Conservation (phyloP, 2,888 invertebrate species). For the Aplocera efformata region DNA sequence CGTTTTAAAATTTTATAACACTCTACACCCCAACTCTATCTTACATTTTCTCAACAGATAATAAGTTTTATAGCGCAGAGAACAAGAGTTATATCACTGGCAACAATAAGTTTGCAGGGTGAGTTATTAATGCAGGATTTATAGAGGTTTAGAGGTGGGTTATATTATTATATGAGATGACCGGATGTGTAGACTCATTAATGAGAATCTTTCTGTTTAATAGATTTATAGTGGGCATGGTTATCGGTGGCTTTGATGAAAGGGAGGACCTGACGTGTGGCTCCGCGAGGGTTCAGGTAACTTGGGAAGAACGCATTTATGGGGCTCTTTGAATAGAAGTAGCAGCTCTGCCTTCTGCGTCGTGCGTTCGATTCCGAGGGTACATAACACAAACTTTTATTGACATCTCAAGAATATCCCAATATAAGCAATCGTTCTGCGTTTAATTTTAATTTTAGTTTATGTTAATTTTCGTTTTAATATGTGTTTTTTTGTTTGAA, state of each 20-base stretch:
- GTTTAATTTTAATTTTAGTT: too few species aligned
- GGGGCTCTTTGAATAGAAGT: too few species aligned
- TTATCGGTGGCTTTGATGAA: constrained; percentile 2
- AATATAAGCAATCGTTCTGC: too few species aligned
- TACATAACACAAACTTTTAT: too few species aligned
- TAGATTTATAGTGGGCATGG: constrained; percentile 13
- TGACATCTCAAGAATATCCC: too few species aligned
- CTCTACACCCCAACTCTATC: constrained; percentile 47
- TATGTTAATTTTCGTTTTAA: too few species aligned
- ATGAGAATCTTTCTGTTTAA: constrained; percentile 33
- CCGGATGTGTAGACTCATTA: constrained; percentile 39
- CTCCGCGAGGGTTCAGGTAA: too few species aligned
- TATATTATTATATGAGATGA: constrained; percentile 47
- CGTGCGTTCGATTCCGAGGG: too few species aligned
- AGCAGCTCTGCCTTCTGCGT: too few species aligned
- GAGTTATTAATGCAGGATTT: constrained; percentile 55
- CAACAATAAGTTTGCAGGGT: constrained; percentile 17
- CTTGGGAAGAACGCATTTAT: too few species aligned
- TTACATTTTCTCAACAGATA: constrained; percentile 6
- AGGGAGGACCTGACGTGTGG: not conserved
- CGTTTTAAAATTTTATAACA: constrained; percentile 50
- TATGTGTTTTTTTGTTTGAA: too few species aligned
- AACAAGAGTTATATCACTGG: constrained; percentile 13
- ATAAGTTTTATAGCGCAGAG: constrained; percentile 1
- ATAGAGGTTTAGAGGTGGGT: constrained; percentile 52